Base-by-base conservation (phyloP, 2,113 vertebrate genomes). In the Oreochromis aureus region DNA sequence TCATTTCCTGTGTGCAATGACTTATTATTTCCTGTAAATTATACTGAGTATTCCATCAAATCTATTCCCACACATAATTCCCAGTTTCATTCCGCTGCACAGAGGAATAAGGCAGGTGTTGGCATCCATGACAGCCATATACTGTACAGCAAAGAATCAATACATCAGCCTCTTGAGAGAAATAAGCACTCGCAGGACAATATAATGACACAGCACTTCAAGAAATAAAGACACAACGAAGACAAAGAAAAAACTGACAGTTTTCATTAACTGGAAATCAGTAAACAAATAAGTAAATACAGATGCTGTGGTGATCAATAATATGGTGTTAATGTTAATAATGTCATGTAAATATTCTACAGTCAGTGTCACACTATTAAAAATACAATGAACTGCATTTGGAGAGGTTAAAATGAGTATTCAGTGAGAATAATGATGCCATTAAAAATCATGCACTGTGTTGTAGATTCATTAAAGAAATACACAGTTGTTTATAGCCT, bases 361-460 rank as follows among this genome's bases (percentile, higher is more conserved):
- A 88, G 83, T 85, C 86, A 84, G 53, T 85, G 86, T 93, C 84
- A 88, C 83, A 92, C 95, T 92, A 96, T 95, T 95, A 94, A 95
- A 78, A 89, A 96, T 93, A 86, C 54, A 88, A 63, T 88, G 81
- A 54, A 87, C 89, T 93, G 80, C 84, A 88, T 78, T 89, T 76
- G 90, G 55, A 82, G 63, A 76, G 78, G 63, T 86, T 86, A 63
- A 86, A 94, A 91, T 79, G 73, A 89, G 91, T 89, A 89, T 87
- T 92, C 84, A 87, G 84, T 15, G 84, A 94, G 90, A 93, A 84
- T 56, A 89, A 87, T 89, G 61, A 90, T 81, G 84, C 91, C 93
- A 89, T 90, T 94, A 90, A 73, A 11, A 54, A 93, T 87, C 92
- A 93, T 90, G 85, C 87, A 83, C 87, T 56, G 81, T 55, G 87